These are phyloP conservation scores for Melanogrammus aeglefinus DNA, from an alignment of 2,797 vertebrate genomes.

Conservation along the genomic window DNA sequence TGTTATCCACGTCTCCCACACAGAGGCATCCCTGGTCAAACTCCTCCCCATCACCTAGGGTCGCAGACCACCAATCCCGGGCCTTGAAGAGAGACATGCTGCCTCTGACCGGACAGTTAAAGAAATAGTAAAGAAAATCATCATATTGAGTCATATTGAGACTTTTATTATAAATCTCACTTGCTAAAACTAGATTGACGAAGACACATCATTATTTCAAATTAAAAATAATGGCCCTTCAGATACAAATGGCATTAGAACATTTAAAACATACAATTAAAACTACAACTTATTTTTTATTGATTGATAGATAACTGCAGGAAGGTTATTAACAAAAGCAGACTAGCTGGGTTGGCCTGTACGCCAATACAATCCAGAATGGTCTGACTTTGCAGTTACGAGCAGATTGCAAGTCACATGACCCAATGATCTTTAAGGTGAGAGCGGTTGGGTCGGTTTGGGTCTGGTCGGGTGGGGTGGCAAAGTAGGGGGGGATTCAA, in stretches of 20 bases:
- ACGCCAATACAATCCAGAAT: not conserved
- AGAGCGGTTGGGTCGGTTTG: not conserved
- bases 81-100: slow-evolving; percentile 98
- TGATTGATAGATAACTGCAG: not conserved
- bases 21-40: slow-evolving; percentile 95
- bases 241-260: not conserved
- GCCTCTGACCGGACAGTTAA: slow-evolving; percentile 29
- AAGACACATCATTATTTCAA: too few relatives aligned
- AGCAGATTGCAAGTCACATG: slow-evolving; percentile 51
- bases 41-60: slow-evolving; percentile 89
- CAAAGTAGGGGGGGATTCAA: slow-evolving; percentile 36
- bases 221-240: not conserved
- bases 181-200: too few relatives aligned
- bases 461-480: not conserved
- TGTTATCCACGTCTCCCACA: slow-evolving; percentile 93
- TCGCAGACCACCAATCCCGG: slow-evolving; percentile 93
- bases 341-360: slow-evolving; percentile 8
- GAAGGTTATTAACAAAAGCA: not conserved
- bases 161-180: not conserved
- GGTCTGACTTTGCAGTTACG: slow-evolving; percentile 18
- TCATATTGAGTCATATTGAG: not conserved
- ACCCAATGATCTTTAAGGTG: slow-evolving; percentile 29
- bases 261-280: not conserved
- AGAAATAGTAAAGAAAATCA: not conserved
- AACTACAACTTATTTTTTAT: not conserved